Evolutionary conservation across 2,888 invertebrate species (phyloP).

Genomic region (Pocota personata): DNA sequence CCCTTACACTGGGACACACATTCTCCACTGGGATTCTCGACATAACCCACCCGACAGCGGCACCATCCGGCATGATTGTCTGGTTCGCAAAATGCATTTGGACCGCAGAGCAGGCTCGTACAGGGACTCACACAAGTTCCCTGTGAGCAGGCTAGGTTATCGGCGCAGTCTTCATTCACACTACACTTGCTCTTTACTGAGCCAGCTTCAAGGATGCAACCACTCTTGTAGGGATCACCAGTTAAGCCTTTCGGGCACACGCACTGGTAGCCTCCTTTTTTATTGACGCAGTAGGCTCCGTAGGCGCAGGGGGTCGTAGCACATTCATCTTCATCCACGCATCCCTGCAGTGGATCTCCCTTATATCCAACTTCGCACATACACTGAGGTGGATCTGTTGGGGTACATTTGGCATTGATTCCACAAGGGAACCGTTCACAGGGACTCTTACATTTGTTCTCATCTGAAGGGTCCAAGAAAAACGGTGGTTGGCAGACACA

Average conservation of each 20-base stretch:
- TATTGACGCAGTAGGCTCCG: constrained; percentile 94
- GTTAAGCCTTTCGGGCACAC: constrained; percentile 92
- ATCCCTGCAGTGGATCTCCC: constrained; percentile 93
- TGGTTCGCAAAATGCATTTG: constrained; percentile 93
- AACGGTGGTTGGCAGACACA: constrained; percentile 96
- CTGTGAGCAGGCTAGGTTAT: constrained; percentile 90
- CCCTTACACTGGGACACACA: constrained; percentile 88
- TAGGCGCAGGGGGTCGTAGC: constrained; percentile 92
- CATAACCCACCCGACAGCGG: constrained; percentile 92
- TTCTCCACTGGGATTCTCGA: constrained; percentile 90
- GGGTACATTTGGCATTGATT: constrained; percentile 94
- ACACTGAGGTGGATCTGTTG: constrained; percentile 94
- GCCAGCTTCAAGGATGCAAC: constrained; percentile 87
- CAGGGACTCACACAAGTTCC: constrained; percentile 93
- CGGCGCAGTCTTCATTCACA: constrained; percentile 90
- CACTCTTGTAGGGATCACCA: constrained; percentile 93
- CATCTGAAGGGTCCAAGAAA: constrained; percentile 91
- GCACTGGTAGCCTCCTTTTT: constrained; percentile 93
- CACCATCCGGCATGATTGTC: constrained; percentile 95
- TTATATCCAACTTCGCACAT: constrained; percentile 94
- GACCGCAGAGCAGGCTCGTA: constrained; percentile 89
- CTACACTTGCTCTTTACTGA: constrained; percentile 87
- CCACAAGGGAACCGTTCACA: constrained; percentile 96
- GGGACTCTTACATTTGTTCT: constrained; percentile 95
- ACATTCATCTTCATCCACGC: constrained; percentile 94